Percentiles rank a stretch among this genome's conserved stretches.
Conservation (phyloP, 2,888 invertebrate species). For the Opisthograptis luteolata region DNA sequence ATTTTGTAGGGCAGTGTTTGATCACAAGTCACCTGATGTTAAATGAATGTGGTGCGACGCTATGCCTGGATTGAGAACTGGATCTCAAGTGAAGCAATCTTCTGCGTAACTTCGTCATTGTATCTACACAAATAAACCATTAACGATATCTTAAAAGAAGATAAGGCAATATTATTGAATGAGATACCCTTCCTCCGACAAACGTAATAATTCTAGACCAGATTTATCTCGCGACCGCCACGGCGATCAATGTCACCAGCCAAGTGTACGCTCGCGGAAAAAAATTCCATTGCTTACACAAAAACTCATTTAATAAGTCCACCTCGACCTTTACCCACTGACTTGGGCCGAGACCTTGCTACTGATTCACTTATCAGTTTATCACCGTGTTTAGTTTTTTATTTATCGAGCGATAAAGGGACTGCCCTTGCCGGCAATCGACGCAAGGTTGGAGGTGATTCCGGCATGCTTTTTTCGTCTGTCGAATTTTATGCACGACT, state of each 20-base stretch:
- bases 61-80: too few species aligned
- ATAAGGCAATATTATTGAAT: constrained; percentile 23
- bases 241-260: constrained; percentile 34
- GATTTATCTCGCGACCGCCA: constrained; percentile 31
- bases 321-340: constrained; percentile 75
- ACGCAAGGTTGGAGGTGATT: constrained; percentile 59
- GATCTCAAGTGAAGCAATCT: too few species aligned
- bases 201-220: constrained; percentile 4
- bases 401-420: constrained; percentile 74
- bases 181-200: constrained; percentile 20
- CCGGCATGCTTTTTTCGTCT: constrained; percentile 61
- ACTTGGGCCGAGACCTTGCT: constrained; percentile 67
- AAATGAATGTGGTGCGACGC: too few species aligned
- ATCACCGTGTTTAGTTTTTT: constrained; percentile 62
- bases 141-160: constrained; percentile 6
- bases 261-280: constrained; percentile 42
- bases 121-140: too few species aligned
- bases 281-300: constrained; percentile 43
- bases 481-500: constrained; percentile 63
- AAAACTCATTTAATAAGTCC: constrained; percentile 38
- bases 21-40: too few species aligned
- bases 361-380: constrained; percentile 57
- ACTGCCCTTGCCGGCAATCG: constrained; percentile 64
- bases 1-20: too few species aligned
- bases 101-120: too few species aligned